Percentiles rank a stretch among this genome's conserved stretches.
Evolutionary conservation across 2,888 invertebrate species (phyloP).

Genomic region (Zootermopsis nevadensis): DNA sequence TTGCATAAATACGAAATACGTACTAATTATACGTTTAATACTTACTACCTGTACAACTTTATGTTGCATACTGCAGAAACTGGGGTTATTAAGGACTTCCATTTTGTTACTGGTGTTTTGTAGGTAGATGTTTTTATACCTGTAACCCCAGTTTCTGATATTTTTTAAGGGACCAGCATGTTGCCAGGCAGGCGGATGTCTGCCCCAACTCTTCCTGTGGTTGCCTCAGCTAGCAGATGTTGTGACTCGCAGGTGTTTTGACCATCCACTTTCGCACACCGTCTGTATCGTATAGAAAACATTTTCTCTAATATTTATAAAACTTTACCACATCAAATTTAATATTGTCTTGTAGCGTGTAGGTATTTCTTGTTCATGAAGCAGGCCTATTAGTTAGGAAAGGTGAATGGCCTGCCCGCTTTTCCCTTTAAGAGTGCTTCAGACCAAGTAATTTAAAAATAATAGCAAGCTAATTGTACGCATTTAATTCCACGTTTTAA

Average conservation of each 20-base stretch:
- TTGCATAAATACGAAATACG: no score
- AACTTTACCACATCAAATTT: neutral
- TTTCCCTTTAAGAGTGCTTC: neutral
- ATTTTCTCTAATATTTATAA: neutral
- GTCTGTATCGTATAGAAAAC: neutral
- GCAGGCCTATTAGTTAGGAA: neutral
- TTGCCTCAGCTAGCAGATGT: conserved; percentile 2
- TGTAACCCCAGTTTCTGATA: neutral
- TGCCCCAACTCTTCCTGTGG: neutral
- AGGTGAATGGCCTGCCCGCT: neutral
- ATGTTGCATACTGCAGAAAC: neutral
- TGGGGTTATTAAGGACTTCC: neutral
- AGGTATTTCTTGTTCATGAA: neutral
- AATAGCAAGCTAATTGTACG: no score
- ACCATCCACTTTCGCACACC: neutral
- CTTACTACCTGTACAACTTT: no score
- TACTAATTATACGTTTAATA: no score
- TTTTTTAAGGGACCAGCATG: neutral
- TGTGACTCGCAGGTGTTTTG: conserved; percentile 3
- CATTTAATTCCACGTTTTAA: no score
- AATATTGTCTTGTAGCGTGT: neutral
- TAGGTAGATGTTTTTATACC: neutral
- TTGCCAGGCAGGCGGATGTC: neutral
- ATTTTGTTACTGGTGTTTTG: neutral
- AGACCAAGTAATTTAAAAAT: no score